Base-by-base conservation (phyloP, 2,797 vertebrate genomes). In the Atherinosoma microstoma region DNA sequence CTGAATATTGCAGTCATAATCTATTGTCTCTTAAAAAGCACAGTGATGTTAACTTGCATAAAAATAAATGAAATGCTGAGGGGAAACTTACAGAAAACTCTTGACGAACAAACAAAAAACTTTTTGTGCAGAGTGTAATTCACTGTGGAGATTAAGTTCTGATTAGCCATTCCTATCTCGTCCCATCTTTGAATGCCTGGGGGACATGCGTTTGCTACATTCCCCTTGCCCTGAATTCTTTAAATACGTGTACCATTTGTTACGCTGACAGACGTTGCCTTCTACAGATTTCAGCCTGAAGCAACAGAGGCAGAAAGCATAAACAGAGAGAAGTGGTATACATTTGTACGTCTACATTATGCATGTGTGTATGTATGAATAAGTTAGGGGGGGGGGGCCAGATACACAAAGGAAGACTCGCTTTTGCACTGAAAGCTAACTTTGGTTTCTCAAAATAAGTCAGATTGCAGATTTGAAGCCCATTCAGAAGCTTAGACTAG, bases 171-270 rank as follows among this genome's bases (percentile, higher is more conserved):
- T 79, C 47, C 66, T 69, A 63, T 73, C 76, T 51, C 2, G 15
- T 76, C 68, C 71, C 70, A 72, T 84, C 67, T 79, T 18, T 59
- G 53, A 72, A 77, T 32, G 47, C 70, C 51, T 64, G 45, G 30
- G 79, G 74, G 68, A 62, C 73, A 30, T 30, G 27, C 64, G 64
- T 62, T 53, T 67, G 63, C 67, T 63, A 66, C 54, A 47, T 69
- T 61, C 40, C 67, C 47, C 29, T 60, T 20, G 54, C 71, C 74
- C 73, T 54, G 58, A 62, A 87, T 85, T 79, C 72, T 69, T 84
- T 70, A 64, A 68, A 84, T 72, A 68, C 45, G 51, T 61, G 67
- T 22, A 68, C 42, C 73, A 71, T 78, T 67, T 1, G n/a, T 61
- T 64, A 82, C n/a, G 6, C 62, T 57, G 73, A 71, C 59, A 70